Percentiles rank a stretch among this genome's conserved stretches.
These are phyloP conservation scores for Rousettus madagascariensis DNA, from an alignment of 2,797 vertebrate genomes.

Conservation along the genomic window DNA sequence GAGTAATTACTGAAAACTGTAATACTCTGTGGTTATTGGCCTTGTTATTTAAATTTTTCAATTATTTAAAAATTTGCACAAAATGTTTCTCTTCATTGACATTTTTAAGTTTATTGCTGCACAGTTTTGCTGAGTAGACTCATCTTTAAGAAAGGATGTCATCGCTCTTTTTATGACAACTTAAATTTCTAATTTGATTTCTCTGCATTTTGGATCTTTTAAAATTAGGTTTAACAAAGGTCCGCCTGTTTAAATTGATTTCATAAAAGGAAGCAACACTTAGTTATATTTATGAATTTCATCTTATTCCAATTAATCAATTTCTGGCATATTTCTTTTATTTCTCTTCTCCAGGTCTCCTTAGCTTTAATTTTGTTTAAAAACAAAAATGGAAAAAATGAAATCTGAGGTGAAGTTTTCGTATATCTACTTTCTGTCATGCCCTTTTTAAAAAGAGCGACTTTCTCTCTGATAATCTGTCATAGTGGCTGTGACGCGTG, in stretches of 20 bases:
- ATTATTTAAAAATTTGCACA: not conserved
- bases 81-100: not conserved
- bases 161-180: not conserved
- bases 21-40: not conserved
- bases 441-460: too few relatives aligned
- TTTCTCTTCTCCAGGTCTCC: not conserved
- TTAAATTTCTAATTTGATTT: not conserved
- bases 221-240: not conserved
- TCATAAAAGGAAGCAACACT: not conserved
- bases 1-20: not conserved
- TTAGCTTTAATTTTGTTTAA: not conserved
- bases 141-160: not conserved
- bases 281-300: not conserved
- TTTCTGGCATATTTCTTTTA: not conserved
- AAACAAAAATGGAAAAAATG: not conserved
- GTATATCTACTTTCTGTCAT: too few relatives aligned
- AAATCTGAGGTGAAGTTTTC: not conserved
- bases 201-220: not conserved
- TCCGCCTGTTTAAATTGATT: not conserved
- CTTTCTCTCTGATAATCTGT: too few relatives aligned
- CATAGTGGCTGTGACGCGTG: accelerated
- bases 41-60: not conserved
- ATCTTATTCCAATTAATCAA: not conserved
- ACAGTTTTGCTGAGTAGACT: not conserved
- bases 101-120: not conserved